These are phyloP conservation scores for Pyrocephalus nanus DNA, from an alignment of 2,797 vertebrate species.

Conservation along the genomic window DNA sequence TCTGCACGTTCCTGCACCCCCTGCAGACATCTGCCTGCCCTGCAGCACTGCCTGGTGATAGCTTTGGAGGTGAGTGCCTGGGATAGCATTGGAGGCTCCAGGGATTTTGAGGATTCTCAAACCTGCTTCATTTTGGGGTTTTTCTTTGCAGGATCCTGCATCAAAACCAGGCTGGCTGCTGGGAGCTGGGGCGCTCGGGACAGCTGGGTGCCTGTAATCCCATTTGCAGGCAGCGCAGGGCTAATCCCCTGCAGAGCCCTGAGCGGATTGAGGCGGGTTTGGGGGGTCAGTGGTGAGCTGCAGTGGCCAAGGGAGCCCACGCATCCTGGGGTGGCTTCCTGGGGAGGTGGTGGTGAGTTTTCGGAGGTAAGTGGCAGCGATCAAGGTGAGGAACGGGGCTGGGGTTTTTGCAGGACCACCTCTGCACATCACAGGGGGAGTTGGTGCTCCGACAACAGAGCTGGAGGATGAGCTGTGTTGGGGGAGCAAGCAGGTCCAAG, in stretches of 20 bases:
- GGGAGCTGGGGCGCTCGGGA: fast-evolving
- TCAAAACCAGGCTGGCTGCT: background rate
- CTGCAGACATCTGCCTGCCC: background rate
- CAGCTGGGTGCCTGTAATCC: conserved; percentile 48
- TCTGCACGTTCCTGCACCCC: fast-evolving
- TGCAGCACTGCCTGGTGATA: fast-evolving
- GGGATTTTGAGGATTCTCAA: background rate
- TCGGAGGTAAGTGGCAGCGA: background rate
- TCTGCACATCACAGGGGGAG: fast-evolving
- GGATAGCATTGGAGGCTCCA: background rate
- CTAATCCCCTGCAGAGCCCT: conserved; percentile 41
- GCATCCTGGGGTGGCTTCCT: background rate
- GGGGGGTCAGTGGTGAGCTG: background rate
- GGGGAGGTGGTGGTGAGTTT: background rate
- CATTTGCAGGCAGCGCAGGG: background rate
- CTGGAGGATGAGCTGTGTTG: fast-evolving
- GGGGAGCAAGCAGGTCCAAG: fast-evolving
- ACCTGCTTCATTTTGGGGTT: background rate
- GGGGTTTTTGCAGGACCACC: background rate
- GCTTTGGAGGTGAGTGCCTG: background rate
- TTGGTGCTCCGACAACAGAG: fast-evolving
- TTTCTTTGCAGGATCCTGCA: background rate
- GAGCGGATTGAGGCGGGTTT: background rate
- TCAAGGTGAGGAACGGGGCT: fast-evolving
- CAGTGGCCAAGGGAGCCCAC: background rate